Base-by-base conservation (phyloP, 2,888 invertebrate genomes). In the Steinernema carpocapsae region DNA sequence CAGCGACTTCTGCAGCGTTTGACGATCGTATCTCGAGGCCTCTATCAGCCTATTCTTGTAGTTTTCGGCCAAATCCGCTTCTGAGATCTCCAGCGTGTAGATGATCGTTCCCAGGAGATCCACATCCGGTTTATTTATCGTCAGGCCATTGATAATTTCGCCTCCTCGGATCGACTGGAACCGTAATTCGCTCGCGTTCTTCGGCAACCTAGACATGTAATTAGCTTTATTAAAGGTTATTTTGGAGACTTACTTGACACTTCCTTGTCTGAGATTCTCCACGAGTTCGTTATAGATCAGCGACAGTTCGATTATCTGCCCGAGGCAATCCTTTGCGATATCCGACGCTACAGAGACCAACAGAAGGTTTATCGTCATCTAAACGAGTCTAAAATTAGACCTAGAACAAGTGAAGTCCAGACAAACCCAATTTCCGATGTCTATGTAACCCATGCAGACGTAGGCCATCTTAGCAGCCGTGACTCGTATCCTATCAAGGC, bases 401-500 rank as follows among this genome's bases (percentile, higher is more conserved):
- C 3, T 32, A n/a, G 1, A 6, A 17, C 4, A 14, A 29, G 56
- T 51, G 26, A 32, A 37, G 17, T 32, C 32, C 17, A 14, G 6
- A 64, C 32, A 1, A 17, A 64, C 64, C 64, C 64, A 64, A 29
- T 64, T 64, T 14, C 64, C 64, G 32, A 64, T 64, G 37, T 64
- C 64, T 17, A 64, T 64, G 64, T 64, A 64, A 6, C 64, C 64
- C 64, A 64, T 64, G n/a, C 64, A 32, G 1, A 64, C 64, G 32
- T 29, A 64, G 14, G 64, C 64, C 64, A 64, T 64, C 37, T 64
- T 64, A 7, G 64, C 64, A 1, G 64, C 64, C 64, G 64, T 64
- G 24, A 64, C 32, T 1, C 64, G 64, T 12, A 64, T 64, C 32
- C 37, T 64, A 17, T 64, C 64, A 3, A 64, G 64, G 14, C 64